These are phyloP conservation scores for Autographa pulchrina DNA, from an alignment of 2,888 invertebrate genomes.

Conservation along the genomic window DNA sequence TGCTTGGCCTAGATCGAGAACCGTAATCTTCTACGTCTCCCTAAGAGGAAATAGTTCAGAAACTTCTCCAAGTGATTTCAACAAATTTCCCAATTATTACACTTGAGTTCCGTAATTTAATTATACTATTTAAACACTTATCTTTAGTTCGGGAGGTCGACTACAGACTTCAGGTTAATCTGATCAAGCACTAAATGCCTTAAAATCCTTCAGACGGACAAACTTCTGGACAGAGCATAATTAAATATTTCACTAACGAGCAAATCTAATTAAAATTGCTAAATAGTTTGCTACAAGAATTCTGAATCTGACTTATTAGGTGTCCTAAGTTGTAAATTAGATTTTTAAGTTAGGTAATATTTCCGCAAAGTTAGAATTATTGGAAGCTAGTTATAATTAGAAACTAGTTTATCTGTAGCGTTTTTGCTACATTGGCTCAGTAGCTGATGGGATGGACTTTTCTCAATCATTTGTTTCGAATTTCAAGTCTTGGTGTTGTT, in stretches of 20 bases:
- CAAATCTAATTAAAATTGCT: constrained; percentile 41
- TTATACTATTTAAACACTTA: background rate
- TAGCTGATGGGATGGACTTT: too few relatives aligned
- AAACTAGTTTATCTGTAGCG: background rate
- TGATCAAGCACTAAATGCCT: background rate
- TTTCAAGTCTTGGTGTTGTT: too few relatives aligned
- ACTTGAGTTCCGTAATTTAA: too few relatives aligned
- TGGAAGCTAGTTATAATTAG: background rate
- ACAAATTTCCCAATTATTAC: too few relatives aligned
- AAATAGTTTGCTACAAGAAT: constrained; percentile 41
- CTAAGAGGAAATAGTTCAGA: too few relatives aligned
- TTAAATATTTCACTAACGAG: constrained; percentile 14
- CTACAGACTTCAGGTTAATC: background rate
- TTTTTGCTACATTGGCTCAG: background rate
- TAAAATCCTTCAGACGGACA: background rate
- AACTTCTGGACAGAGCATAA: constrained; percentile 17
- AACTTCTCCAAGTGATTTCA: too few relatives aligned
- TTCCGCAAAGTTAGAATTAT: constrained; percentile 7
- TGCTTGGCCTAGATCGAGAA: too few relatives aligned
- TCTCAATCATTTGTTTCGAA: too few relatives aligned
- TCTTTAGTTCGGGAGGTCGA: background rate
- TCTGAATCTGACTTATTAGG: constrained; percentile 28
- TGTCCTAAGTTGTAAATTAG: constrained; percentile 8
- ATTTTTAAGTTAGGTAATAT: constrained; percentile 8
- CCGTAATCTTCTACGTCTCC: too few relatives aligned